Conservation (phyloP, 2,888 invertebrate genomes). For the Sialis lutaria region DNA sequence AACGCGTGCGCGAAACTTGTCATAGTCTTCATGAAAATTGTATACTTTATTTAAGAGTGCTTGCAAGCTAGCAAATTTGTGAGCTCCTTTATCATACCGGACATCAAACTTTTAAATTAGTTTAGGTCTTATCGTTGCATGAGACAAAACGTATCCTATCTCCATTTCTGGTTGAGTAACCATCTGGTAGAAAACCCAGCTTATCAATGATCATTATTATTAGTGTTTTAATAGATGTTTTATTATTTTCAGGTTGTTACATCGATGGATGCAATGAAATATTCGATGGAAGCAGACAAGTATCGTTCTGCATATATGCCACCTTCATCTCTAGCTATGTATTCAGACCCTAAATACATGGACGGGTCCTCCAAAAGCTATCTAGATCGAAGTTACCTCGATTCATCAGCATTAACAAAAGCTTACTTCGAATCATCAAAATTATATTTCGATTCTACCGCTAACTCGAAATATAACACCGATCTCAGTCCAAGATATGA, state of each 20-base stretch:
- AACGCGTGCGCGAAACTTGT: no score
- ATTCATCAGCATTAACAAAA: slow-evolving; percentile 49
- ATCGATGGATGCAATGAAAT: slow-evolving; percentile 63
- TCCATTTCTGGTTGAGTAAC: no score
- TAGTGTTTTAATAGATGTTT: not conserved
- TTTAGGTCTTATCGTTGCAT: no score
- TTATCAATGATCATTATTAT: no score
- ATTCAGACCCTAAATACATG: slow-evolving; percentile 49
- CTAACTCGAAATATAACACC: slow-evolving; percentile 22
- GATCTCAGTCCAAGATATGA: slow-evolving; percentile 25
- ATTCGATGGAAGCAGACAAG: slow-evolving; percentile 60
- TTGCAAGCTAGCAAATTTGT: no score
- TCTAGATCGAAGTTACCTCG: slow-evolving; percentile 47
- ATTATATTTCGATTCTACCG: slow-evolving; percentile 47
- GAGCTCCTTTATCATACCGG: no score
- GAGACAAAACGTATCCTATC: no score
- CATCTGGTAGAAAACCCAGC: no score
- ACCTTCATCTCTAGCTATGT: slow-evolving; percentile 46
- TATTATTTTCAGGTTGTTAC: slow-evolving; percentile 45
- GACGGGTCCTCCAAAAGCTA: slow-evolving; percentile 36
- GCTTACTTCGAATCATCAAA: slow-evolving; percentile 51
- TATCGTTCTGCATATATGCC: slow-evolving; percentile 54
- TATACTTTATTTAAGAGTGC: no score
- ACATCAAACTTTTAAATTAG: no score
- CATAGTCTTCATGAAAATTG: no score